Evolutionary conservation across 1,140 invertebrate genomes (phyloP), one percentile per base, ranked within the genome.

Genomic region (Apis cerana): DNA sequence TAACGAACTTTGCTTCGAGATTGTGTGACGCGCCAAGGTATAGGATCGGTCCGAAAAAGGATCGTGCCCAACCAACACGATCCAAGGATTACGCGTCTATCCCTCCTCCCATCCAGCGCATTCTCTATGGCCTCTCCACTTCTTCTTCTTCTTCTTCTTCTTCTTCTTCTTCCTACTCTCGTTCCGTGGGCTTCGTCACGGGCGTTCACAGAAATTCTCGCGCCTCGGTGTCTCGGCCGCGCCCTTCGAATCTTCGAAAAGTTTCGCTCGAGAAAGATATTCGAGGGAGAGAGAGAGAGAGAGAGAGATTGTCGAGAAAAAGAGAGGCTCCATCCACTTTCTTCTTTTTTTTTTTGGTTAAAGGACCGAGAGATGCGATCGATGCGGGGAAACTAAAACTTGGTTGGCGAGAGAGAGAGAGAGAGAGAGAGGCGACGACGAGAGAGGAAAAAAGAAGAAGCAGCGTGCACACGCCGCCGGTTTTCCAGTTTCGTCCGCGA

Each of bases 401-500:
- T 7, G 3, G 4, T 3, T 11, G 0, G 50, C 12, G 17, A 52
- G 21, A 52, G 21, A 65, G 58, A 23, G 33, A 48, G 33, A 43
- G 33, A 43, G 33, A 43, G 33, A 43, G 4, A 43, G 33, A 43
- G 5, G 33, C 4, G 33, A 43, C 33, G 33, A 33, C 1, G 11
- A 27, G 8, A 64, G 62, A 15, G 15, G 27, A 74, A 68, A 82
- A 75, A 50, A 48, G 82, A 65, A 84, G 72, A 84, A 84, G 79
- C 84, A 84, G 84, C 85, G 87, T 85, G 85, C 72, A 75, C 85
- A 33, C 33, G 33, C 33, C 33, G 72, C 85, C 82, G 80, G 85
- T 88, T 90, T 89, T 89, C 88, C 89, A 88, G 85, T 90, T 90
- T 89, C 84, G 80, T 90, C 86, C 71, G 87, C 83, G 64, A 87